Conservation (phyloP, 1,140 invertebrate species). For the Drosophila jambulina region DNA sequence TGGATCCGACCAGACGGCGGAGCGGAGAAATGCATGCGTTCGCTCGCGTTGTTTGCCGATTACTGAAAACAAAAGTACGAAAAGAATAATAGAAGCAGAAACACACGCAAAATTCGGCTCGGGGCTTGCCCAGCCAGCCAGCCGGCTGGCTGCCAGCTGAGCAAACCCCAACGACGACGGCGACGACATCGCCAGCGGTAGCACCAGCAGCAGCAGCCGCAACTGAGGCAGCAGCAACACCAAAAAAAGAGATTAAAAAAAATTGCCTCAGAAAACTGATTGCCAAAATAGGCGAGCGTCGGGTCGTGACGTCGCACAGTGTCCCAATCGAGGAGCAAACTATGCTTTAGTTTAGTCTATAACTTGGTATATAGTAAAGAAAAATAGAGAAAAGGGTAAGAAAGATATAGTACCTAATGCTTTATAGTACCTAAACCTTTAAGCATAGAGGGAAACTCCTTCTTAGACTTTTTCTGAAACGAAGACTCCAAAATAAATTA, state of each 20-base stretch:
- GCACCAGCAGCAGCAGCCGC: conserved; percentile 1
- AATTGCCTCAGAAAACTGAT: conserved; percentile 42
- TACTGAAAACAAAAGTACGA: conserved; percentile 63
- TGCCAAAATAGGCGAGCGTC: conserved; percentile 56
- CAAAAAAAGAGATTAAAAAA: background rate
- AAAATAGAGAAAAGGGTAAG: background rate
- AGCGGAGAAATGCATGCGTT: conserved; percentile 72
- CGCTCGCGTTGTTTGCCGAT: conserved; percentile 74
- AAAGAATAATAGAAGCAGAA: conserved; percentile 35
- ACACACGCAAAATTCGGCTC: conserved; percentile 17
- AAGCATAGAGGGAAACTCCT: background rate
- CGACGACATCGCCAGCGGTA: conserved; percentile 22
- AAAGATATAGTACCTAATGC: background rate
- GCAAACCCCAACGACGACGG: background rate
- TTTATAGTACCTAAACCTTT: background rate
- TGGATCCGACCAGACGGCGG: conserved; percentile 22
- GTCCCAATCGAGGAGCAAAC: background rate
- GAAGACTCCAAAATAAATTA: no score
- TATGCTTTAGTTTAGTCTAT: background rate
- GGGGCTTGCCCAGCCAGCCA: conserved; percentile 20
- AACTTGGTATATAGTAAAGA: background rate
- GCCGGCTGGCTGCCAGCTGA: conserved; percentile 17
- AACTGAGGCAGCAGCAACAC: conserved; percentile 12
- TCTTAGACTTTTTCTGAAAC: background rate
- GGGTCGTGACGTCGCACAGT: conserved; percentile 56